Evolutionary conservation across 2,888 invertebrate genomes (phyloP).

Genomic region (Synanthedon andrenaeformis): DNA sequence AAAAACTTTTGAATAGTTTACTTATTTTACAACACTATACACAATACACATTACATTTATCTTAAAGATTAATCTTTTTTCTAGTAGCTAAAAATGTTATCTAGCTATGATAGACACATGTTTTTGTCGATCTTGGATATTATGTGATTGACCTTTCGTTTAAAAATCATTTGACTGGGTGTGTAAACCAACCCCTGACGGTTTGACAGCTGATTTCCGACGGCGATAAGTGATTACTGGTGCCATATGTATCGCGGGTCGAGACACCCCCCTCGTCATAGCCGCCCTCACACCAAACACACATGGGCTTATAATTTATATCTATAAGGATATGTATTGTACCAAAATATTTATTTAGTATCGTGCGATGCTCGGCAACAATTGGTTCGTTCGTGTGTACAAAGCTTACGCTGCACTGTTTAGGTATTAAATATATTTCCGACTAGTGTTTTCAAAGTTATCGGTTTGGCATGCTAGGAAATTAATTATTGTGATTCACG

Average conservation of each 20-base stretch:
- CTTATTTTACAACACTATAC: too few relatives aligned
- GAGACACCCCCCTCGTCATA: slow-evolving; percentile 3
- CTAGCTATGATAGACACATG: too few relatives aligned
- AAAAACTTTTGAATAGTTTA: too few relatives aligned
- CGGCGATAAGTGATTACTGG: slow-evolving; percentile 43
- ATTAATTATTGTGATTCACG: background rate
- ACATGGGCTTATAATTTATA: background rate
- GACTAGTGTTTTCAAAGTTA: background rate
- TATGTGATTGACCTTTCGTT: too few relatives aligned
- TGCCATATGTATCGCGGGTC: slow-evolving; percentile 32
- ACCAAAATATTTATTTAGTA: background rate
- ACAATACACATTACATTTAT: too few relatives aligned
- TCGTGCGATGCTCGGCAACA: background rate
- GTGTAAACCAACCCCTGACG: slow-evolving; percentile 22
- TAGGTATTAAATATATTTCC: background rate
- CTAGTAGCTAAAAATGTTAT: too few relatives aligned
- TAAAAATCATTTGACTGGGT: too few relatives aligned
- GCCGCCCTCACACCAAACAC: slow-evolving; percentile 7
- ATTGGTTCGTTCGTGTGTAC: background rate
- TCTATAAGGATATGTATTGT: too few relatives aligned
- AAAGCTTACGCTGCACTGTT: background rate
- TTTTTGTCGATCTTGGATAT: too few relatives aligned
- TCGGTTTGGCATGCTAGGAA: background rate
- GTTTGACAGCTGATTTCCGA: slow-evolving; percentile 58
- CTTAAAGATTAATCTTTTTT: too few relatives aligned